Conservation (phyloP, 2,888 invertebrate species). For the Limnephilus marmoratus region DNA sequence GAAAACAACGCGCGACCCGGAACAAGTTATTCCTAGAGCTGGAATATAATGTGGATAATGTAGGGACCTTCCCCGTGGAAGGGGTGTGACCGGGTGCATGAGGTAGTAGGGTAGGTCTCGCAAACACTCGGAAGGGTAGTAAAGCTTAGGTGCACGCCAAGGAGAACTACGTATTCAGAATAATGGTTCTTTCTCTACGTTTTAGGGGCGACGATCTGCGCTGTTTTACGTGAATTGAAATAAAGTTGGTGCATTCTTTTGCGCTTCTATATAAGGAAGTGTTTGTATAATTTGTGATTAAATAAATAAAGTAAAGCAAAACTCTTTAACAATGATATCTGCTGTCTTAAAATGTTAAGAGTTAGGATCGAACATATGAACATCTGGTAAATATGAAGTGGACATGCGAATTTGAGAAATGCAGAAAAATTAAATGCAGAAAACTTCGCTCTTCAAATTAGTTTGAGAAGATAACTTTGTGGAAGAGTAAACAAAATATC, state of each 20-base stretch:
- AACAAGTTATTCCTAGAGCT: not conserved
- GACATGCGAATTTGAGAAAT: too few relatives aligned
- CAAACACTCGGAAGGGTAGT: not conserved
- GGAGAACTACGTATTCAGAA: not conserved
- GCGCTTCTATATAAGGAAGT: not conserved
- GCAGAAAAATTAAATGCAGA: too few relatives aligned
- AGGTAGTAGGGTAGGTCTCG: not conserved
- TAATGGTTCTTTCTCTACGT: not conserved
- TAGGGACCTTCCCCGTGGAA: not conserved
- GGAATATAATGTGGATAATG: not conserved
- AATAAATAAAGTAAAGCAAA: not conserved
- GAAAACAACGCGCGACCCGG: constrained; percentile 52
- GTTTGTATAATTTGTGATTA: too few relatives aligned
- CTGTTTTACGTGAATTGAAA: not conserved
- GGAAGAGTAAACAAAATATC: too few relatives aligned
- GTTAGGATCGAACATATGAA: not conserved
- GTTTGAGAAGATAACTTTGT: too few relatives aligned
- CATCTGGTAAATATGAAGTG: not conserved
- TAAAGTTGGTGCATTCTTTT: not conserved
- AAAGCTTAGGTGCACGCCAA: not conserved
- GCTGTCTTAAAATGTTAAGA: not conserved
- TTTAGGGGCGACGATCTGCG: not conserved
- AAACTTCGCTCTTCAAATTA: too few relatives aligned
- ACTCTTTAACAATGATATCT: not conserved
- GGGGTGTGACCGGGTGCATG: not conserved